These are phyloP conservation scores for Bovichtus diacanthus DNA, from an alignment of 2,797 vertebrate species.

Conservation along the genomic window DNA sequence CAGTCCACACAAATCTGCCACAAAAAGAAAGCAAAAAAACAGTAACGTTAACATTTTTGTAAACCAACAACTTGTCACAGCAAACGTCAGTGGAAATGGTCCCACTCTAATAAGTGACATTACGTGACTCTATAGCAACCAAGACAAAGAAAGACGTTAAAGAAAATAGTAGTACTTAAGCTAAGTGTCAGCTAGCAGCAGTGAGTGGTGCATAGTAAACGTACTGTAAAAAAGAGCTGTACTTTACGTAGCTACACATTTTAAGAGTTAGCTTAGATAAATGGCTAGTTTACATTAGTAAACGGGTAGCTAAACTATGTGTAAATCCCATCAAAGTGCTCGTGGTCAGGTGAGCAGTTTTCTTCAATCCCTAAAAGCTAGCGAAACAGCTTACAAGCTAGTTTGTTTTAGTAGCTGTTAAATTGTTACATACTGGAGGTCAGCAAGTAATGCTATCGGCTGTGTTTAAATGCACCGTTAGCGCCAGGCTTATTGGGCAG, in stretches of 20 bases:
- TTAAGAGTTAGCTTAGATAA: background rate
- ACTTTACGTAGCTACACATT: background rate
- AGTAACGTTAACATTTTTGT: fast-evolving
- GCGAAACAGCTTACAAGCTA: conserved; percentile 15
- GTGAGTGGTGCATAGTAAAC: background rate
- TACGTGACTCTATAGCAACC: background rate
- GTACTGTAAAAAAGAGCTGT: background rate
- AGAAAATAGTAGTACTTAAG: background rate
- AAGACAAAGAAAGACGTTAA: background rate
- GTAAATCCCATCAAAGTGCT: background rate
- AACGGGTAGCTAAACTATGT: background rate
- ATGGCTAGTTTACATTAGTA: background rate
- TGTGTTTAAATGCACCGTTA: background rate
- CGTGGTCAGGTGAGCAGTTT: background rate
- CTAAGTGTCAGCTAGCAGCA: conserved; percentile 3
- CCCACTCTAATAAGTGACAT: background rate
- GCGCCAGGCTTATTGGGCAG: background rate
- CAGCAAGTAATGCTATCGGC: background rate
- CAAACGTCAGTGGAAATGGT: background rate
- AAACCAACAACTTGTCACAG: background rate
- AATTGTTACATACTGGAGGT: background rate
- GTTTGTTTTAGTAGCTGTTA: background rate
- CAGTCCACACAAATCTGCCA: conserved; percentile 18
- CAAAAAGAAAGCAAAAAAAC: background rate
- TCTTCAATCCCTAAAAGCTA: background rate